These are phyloP conservation scores for Sarcoramphus papa DNA, from an alignment of 2,797 vertebrate genomes.

Conservation along the genomic window DNA sequence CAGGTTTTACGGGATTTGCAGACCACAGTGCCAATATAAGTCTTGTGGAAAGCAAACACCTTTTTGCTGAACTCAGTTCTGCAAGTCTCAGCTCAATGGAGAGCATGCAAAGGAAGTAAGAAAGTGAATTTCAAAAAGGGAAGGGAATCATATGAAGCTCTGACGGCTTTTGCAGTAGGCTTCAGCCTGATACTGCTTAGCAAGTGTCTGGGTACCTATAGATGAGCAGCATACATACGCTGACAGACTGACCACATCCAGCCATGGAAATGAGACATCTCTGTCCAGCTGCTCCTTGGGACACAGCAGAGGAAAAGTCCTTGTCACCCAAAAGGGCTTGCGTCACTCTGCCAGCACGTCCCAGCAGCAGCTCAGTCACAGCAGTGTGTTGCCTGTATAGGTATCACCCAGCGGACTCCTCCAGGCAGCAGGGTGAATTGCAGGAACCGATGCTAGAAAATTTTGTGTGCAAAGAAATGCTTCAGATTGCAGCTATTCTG, in stretches of 20 bases:
- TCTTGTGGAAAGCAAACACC: not conserved
- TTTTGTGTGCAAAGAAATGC: not conserved
- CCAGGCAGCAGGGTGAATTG: not conserved
- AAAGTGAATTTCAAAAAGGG: not conserved
- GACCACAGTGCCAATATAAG: not conserved
- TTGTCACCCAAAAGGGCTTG: not conserved
- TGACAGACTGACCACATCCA: not conserved
- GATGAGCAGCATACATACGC: accelerated
- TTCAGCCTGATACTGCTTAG: not conserved
- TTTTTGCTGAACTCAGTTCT: not conserved
- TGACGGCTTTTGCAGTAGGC: not conserved
- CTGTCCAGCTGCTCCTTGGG: not conserved
- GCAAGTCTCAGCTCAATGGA: not conserved
- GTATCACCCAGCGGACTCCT: not conserved
- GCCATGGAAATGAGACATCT: not conserved
- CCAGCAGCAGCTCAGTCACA: not conserved
- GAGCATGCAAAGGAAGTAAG: not conserved
- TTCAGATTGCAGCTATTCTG: not conserved
- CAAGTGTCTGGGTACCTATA: accelerated
- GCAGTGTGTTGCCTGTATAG: accelerated
- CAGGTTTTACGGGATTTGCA: not conserved
- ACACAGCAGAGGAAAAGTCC: not conserved
- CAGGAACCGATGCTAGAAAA: not conserved
- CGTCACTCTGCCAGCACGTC: not conserved
- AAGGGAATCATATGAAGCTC: not conserved